Evolutionary conservation across 2,797 vertebrate genomes (phyloP), one percentile per base, ranked within the genome.

Genomic region (Chiloscyllium punctatum): DNA sequence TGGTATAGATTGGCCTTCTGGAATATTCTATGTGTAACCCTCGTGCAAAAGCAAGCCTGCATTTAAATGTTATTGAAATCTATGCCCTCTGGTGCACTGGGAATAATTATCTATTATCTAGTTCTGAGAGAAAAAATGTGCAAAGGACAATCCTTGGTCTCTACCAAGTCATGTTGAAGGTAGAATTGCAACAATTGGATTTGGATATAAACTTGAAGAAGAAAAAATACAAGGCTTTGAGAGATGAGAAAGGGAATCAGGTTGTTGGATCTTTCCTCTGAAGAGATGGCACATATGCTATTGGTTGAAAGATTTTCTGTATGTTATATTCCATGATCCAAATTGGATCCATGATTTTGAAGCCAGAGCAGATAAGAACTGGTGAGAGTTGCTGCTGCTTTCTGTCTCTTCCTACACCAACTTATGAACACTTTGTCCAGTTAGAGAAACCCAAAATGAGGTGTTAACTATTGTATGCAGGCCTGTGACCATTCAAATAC

Each of bases 31-130:
- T 33, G 88, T 66, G 88, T 66, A 25, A 18, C 57, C 57, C 88
- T 91, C 18, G 2, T 91, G 15, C 88, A 68, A 91, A 37, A 9
- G 21, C 88, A 91, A 57, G 21, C 1, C 53, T 66, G 18, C n/a
- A n/a, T 91, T 62, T 91, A 62, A 91, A 91, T 68, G 30, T 91
- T 66, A 91, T n/a, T 91, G 66, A 91, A 66, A 91, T 91, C 57
- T 16, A 91, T 66, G 88, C 16, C 62, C 87, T 88, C 51, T 53
- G 86, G 51, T 88, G 57, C 88, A 37, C 33, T 91, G 16, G 82
- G 82, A 16, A 25, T 84, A 84, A 8, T 1, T 23, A 84, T 6
- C 0, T 84, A 84, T 48, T 48, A 84, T 88, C 16, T 37, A 37
- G 18, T 91, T 23, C 33, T 68, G 33, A 66, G 18, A 68, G 33